phyloP scores from a whole-genome alignment of 1,140 invertebrate genomes.

The Aphelenchoides besseyi region DNA sequence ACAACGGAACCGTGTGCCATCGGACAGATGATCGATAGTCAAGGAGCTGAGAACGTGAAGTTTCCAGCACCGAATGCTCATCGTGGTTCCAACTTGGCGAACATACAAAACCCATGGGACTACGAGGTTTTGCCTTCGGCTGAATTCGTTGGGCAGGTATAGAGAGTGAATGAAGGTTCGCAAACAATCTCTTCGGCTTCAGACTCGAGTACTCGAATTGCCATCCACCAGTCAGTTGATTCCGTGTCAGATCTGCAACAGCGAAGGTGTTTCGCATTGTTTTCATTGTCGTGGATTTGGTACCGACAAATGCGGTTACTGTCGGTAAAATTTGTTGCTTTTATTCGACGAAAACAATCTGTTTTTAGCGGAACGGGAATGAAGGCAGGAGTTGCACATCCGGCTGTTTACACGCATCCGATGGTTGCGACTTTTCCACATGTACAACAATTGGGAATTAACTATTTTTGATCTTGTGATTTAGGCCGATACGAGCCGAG shows the following conservation, averaged over 20 bases:
- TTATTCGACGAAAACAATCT: constrained; percentile 18
- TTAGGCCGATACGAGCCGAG: constrained; percentile 49
- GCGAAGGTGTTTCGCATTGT: constrained; percentile 57
- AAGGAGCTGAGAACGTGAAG: constrained; percentile 10
- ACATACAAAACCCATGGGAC: constrained; percentile 56
- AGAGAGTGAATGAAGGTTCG: background rate
- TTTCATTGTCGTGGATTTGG: constrained; percentile 61
- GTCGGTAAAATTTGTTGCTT: constrained; percentile 37
- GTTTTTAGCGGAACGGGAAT: constrained; percentile 60
- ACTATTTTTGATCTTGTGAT: constrained; percentile 11
- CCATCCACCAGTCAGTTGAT: constrained; percentile 50
- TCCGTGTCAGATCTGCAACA: constrained; percentile 48
- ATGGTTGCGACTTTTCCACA: constrained; percentile 62
- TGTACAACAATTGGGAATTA: constrained; percentile 34
- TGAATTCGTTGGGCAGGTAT: constrained; percentile 58
- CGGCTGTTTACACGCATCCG: constrained; percentile 61
- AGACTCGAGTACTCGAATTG: constrained; percentile 61
- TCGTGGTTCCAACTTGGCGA: background rate
- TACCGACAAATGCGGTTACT: constrained; percentile 61
- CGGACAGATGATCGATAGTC: constrained; percentile 33
- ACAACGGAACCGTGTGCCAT: constrained; percentile 43
- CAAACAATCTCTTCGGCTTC: constrained; percentile 22
- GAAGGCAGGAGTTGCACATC: constrained; percentile 63
- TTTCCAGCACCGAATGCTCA: background rate
- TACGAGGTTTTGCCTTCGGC: constrained; percentile 57